phyloP scores from a whole-genome alignment of 2,888 invertebrate genomes.

The Pristionchus maxplancki region DNA sequence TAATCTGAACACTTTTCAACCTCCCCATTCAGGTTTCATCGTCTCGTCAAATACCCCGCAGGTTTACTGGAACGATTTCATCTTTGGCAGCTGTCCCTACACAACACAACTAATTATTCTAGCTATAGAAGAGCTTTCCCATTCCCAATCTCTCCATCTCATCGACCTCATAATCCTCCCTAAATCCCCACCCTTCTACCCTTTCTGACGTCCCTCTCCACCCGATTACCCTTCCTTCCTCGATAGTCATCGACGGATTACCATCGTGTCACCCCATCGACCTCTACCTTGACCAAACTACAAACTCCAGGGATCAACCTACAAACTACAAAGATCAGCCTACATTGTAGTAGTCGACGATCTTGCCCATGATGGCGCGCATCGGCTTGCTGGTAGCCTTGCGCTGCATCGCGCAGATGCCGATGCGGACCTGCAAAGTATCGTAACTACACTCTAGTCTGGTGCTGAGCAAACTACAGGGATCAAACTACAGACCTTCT shows the following conservation, averaged over 20 bases:
- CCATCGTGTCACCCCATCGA: not conserved
- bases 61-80: too few species aligned
- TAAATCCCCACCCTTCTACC: not conserved
- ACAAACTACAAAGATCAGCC: constrained; percentile 35
- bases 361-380: constrained; percentile 95
- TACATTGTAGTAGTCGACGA: constrained; percentile 87
- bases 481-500: constrained; percentile 40
- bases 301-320: not conserved
- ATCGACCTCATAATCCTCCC: not conserved
- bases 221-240: not conserved
- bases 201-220: not conserved
- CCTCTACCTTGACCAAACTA: not conserved
- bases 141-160: not conserved
- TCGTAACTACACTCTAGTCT: not conserved
- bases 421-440: constrained; percentile 88
- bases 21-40: too few species aligned
- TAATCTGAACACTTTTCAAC: too few species aligned
- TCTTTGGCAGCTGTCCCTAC: too few species aligned
- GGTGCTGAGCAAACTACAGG: not conserved
- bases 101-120: not conserved
- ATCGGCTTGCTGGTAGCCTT: constrained; percentile 99
- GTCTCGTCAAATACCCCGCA: too few species aligned
- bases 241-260: not conserved
- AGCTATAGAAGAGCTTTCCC: not conserved
- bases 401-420: constrained; percentile 98